Evolutionary conservation across 2,888 invertebrate genomes (phyloP), one percentile per base, ranked within the genome.

Genomic region (Anthophora plumipes): DNA sequence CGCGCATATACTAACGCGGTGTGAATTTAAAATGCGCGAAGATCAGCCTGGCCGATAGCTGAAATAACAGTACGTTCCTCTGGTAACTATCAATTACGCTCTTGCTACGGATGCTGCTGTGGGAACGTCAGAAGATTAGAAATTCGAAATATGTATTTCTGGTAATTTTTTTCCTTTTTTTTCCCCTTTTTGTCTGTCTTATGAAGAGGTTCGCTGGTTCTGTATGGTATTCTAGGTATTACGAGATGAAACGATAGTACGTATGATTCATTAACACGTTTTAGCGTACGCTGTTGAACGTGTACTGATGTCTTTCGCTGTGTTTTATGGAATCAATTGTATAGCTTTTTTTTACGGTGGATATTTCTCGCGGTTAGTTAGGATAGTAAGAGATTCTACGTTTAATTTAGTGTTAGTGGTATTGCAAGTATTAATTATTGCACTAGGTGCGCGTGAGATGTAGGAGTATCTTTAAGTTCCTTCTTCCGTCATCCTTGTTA

Each of bases 21-120:
- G 69, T 84, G 83, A 87, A 87, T 88, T 84, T 86, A 76, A 87
- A 88, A 86, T 80, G 84, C 81, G 82, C 83, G 71, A 88, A 81
- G 86, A 87, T 87, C 83, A 70, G 57, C 41, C 57, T 37, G 57
- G 11, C 68, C 17, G 88, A 87, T 87, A 86, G 54, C 37, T 48
- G 68, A 60, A 74, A 77, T 87, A 87, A 87, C 88, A 87, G 87
- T 87, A 87, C 75, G 82, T 78, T 70, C 61, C 46, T 55, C 64
- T 37, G 72, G 61, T 79, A 87, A 85, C 87, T 82, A 87, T 87
- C 88, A 87, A 87, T 87, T 87, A 83, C 83, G 14, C n/a, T 20
- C 63, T 50, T 22, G 12, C 39, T 41, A 52, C 17, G 43, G 70
- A 31, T 41, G 43, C 59, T 41, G 68, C 57, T 73, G 60, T 70